phyloP scores from a whole-genome alignment of 2,888 invertebrate species.

The Gastrophysa polygoni region DNA sequence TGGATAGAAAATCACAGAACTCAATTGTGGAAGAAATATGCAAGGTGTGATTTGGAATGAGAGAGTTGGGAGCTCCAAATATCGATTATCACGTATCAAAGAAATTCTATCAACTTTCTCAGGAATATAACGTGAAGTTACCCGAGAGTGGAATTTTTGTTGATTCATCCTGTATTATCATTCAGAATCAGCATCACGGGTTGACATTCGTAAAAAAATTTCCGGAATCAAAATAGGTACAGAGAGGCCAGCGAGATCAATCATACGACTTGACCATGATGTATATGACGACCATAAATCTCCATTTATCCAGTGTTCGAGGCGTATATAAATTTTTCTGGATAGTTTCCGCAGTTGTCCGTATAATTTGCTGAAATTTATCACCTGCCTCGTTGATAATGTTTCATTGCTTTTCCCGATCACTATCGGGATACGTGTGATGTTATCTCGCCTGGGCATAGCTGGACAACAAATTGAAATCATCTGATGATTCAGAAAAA shows the following conservation, averaged over 20 bases:
- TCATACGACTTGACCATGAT: not conserved
- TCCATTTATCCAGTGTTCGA: not conserved
- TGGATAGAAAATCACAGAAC: too few species aligned
- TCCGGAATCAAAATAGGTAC: too few species aligned
- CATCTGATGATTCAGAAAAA: slow-evolving; percentile 5
- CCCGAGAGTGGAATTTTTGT: too few species aligned
- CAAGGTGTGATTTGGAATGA: too few species aligned
- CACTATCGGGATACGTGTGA: not conserved
- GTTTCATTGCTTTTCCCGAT: slow-evolving; percentile 11
- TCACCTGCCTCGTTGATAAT: slow-evolving; percentile 2
- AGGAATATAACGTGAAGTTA: too few species aligned
- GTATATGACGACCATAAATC: not conserved
- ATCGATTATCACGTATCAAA: too few species aligned
- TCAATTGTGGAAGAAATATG: too few species aligned
- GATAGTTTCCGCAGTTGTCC: not conserved
- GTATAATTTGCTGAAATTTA: not conserved
- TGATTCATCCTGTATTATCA: too few species aligned
- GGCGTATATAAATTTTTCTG: not conserved
- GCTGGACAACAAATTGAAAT: slow-evolving; percentile 15
- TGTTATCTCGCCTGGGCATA: not conserved
- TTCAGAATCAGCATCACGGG: too few species aligned
- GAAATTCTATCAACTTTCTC: too few species aligned
- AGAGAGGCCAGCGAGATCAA: not conserved
- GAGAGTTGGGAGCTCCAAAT: too few species aligned
- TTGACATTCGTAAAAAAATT: too few species aligned